Evolutionary conservation across 2,888 invertebrate genomes (phyloP), one percentile per base, ranked within the genome.

Genomic region (Aricia artaxerxes): DNA sequence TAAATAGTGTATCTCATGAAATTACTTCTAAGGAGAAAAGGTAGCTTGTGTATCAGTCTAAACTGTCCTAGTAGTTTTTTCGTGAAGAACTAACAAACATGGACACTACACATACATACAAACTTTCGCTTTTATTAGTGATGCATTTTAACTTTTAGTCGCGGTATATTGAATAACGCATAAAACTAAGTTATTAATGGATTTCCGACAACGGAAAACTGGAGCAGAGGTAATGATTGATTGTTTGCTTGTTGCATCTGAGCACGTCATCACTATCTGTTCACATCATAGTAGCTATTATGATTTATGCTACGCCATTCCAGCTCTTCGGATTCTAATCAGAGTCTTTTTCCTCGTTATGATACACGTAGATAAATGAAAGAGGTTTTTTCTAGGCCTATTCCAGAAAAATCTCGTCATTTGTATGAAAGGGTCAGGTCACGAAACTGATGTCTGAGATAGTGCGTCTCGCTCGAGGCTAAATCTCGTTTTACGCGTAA

Each of bases 271-370:
- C 35, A 13, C 69, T 9, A 69, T 35, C 69, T 69, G 24, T 69
- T 69, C 35, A 11, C 64, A 31, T 69, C 64, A 69, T 31, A 69
- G 31, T 31, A 4, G 24, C 64, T 69, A 69, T 69, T 69, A 13
- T 13, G 35, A 13, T 16, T 69, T 69, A 13, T 13, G 35, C 13
- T 16, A 7, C 13, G 69, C 13, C 69, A 13, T 69, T 69, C 69
- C 69, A 38, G 69, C 35, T 69, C 69, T 69, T 35, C 69, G 35
- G 38, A 69, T 69, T 69, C 69, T 69, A 69, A 69, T 69, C 69
- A 38, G 69, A 31, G 35, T 11, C 13, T 69, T 69, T 38, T 69
- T 35, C 69, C 69, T 69, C 35, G 35, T 64, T 64, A 69, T 69
- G 35, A 69, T 69, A 69, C 69, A 69, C 13, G 9, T 16, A 69